Conservation (phyloP, 2,888 invertebrate genomes). For the Ischnura elegans region DNA sequence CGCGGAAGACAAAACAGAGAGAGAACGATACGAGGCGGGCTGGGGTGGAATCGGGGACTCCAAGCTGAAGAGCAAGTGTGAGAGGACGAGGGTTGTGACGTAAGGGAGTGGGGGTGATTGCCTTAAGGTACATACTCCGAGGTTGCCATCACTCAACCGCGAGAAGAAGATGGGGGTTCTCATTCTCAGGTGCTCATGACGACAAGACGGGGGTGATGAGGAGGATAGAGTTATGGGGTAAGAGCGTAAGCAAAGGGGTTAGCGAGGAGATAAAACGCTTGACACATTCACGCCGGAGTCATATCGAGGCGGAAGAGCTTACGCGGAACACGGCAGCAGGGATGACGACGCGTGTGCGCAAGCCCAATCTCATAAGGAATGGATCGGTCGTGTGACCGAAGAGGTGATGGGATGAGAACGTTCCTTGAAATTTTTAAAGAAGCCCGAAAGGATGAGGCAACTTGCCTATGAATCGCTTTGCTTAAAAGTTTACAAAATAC, state of each 20-base stretch:
- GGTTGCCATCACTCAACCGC: background rate
- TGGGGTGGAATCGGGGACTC: background rate
- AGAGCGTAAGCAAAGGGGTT: background rate
- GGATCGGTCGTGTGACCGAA: background rate
- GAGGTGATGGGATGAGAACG: background rate
- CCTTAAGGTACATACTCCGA: background rate
- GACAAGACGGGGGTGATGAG: background rate
- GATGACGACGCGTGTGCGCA: background rate
- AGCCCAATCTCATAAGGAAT: background rate
- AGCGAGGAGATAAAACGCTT: background rate
- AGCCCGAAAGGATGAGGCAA: background rate
- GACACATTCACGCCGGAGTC: constrained; percentile 24
- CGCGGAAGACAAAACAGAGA: background rate
- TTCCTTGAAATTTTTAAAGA: background rate
- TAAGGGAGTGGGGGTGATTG: background rate
- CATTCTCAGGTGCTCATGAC: background rate
- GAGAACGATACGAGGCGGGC: background rate
- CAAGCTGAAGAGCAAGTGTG: background rate
- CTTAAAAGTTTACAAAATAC: no score
- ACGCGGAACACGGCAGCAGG: background rate
- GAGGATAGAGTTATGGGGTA: background rate
- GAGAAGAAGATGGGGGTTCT: no score
- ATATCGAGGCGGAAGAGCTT: constrained; percentile 15
- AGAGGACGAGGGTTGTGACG: background rate
- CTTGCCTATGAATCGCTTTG: no score